Base-by-base conservation (phyloP, 2,888 invertebrate species). In the Sarcophaga caerulescens region DNA sequence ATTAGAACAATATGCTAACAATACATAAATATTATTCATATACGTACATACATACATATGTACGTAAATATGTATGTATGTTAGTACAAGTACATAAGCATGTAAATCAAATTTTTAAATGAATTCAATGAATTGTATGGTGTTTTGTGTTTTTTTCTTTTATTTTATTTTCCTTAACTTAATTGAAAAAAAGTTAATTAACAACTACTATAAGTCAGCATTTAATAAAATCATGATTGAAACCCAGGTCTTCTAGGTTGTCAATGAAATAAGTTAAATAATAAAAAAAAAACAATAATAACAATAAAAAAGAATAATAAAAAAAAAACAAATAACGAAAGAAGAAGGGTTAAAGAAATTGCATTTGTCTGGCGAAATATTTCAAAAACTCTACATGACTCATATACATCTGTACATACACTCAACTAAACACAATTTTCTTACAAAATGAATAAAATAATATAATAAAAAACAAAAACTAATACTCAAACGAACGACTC, bases 111-210 rank as follows among this genome's bases (percentile, higher is more conserved):
- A 63, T 70, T 63, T 63, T 44, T 21, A 78, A 70, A 75, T 44
- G 63, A 86, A 74, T 75, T 77, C 74, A 77, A 60, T 19, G 77
- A 71, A 79, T 79, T 76, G 81, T 76, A 35, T 35, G 35, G 35
- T 65, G 78, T 84, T 17, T 66, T n/a, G n/a, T 25, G 2, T 80
- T 1, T 73, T 8, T 59, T 59, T 59, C n/a, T 3, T 60, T 23
- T 23, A 23, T 82, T 74, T 35, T 35, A 35, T 35, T 35, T 63
- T 60, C 60, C 17, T 60, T 75, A 78, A 74, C 62, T 79, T 75
- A 79, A 80, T 80, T 84, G 65, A 84, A 66, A 84, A 74, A 68
- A 80, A 74, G 65, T 75, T 80, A 80, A 84, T 84, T 84, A 84
- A 80, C 75, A 84, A 74, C 44, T 57, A 74, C 63, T 21, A n/a